Conservation (phyloP, 2,113 vertebrate genomes). For the Rhabdomys dilectus region DNA sequence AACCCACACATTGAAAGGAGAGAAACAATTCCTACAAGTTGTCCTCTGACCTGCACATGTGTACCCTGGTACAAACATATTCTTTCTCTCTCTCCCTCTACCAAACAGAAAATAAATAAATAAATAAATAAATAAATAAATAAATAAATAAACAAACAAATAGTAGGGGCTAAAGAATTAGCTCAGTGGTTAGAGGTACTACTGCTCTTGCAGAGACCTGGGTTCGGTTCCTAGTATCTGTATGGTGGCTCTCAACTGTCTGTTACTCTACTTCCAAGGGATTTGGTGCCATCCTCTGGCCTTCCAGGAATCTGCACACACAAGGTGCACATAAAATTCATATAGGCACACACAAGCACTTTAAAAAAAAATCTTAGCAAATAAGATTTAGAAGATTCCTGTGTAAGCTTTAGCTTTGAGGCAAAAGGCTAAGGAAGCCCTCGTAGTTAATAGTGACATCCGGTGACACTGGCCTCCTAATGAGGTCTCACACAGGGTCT, state of each 20-base stretch:
- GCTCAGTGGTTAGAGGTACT: background rate
- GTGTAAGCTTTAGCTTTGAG: background rate
- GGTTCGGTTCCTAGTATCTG: background rate
- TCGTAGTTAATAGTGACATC: too few species aligned
- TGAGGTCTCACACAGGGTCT: too few species aligned
- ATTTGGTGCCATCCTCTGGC: background rate
- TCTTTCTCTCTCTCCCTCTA: background rate
- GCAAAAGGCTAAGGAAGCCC: background rate
- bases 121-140: too few species aligned
- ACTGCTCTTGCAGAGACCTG: background rate
- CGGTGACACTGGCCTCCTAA: accelerated
- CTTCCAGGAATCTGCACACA: background rate
- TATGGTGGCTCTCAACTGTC: background rate
- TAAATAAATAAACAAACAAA: background rate
- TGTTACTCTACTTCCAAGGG: background rate
- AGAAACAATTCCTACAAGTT: background rate
- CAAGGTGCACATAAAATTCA: background rate
- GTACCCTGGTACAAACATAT: background rate
- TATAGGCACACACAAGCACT: background rate
- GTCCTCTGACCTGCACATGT: background rate
- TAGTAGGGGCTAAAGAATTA: too few species aligned
- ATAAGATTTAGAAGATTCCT: background rate
- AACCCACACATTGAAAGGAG: background rate
- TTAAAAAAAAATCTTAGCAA: background rate
- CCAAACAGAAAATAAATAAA: background rate